Base-by-base conservation (phyloP, 2,113 vertebrate genomes). In the Malaclemys terrapin region DNA sequence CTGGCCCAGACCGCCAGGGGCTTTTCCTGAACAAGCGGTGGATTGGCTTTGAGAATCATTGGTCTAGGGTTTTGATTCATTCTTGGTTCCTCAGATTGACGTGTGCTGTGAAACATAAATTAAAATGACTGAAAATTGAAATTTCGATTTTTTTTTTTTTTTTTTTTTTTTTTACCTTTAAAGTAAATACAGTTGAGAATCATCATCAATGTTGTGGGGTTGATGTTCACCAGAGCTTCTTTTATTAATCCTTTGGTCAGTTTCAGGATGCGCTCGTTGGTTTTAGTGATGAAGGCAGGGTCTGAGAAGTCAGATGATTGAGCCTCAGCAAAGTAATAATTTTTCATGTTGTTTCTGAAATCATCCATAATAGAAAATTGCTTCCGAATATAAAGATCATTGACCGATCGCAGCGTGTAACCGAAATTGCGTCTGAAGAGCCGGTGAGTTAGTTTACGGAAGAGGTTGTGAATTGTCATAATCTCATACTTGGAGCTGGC, bases 151-250 rank as follows among this genome's bases (percentile, higher is more conserved):
- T 59, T 31, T 42, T 42, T 42, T 42, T 96, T 59, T 31, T 42
- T 42, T 42, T 42, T 42, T 42, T 42, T 42, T 42, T 42, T 42
- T 92, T 98, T 98, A 99, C 99, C 99, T 99, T 99, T 99, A 86
- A 99, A 99, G 97, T 99, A 99, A 89, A 99, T 98, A 93, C 99
- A 99, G 95, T 99, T 99, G 25, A 99, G 98, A 78, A 99, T 98
- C 99, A 99, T 99, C 98, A 99, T 98, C 80, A 99, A 97, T 31
- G 99, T 99, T 8, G 98, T 97, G 19, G 99, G 98, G 89, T 99
- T 98, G 31, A 99, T 95, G 3, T 98, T 98, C 93, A 98, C 98
- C 14, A 99, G 98, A 2, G 99, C 99, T 25, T 99, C 99, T 95
- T 98, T 99, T 95, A 99, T 99, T 96, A 99, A 97, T 6, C 99